Evolutionary conservation across 2,888 invertebrate species (phyloP).

Genomic region (Drosophila recens): DNA sequence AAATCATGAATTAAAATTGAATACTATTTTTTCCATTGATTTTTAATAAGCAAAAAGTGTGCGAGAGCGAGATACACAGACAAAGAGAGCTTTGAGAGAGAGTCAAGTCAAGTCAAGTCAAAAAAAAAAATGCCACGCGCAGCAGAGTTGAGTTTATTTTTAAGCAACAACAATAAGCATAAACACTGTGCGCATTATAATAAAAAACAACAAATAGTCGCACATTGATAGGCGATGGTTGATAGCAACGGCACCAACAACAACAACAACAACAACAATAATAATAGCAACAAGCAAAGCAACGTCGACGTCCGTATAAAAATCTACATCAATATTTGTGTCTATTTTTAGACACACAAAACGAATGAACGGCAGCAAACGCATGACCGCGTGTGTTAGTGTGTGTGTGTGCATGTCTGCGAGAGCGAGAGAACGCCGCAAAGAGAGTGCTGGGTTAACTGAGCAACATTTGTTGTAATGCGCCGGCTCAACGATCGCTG

Average conservation of each 20-base stretch:
- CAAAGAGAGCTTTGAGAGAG: conserved; percentile 20
- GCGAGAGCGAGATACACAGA: conserved; percentile 1
- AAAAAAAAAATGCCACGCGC: conserved; percentile 73
- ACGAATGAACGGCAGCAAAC: conserved; percentile 59
- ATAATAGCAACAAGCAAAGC: conserved; percentile 8
- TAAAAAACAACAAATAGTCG: conserved; percentile 69
- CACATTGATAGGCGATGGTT: conserved; percentile 77
- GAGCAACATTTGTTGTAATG: conserved; percentile 54
- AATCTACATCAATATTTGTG: conserved; percentile 82
- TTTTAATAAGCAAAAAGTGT: conserved; percentile 54
- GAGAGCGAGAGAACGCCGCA: conserved; percentile 36
- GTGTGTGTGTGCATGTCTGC: conserved; percentile 18
- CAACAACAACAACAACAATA: conserved; percentile 42
- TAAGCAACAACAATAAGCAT: conserved; percentile 75
- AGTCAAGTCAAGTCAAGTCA: conserved; percentile 3
- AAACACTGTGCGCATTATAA: conserved; percentile 73
- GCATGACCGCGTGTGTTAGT: conserved; percentile 63
- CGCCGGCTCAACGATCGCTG: conserved; percentile 75
- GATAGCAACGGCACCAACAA: conserved; percentile 60
- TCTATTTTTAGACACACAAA: conserved; percentile 78
- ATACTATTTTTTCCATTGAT: conserved; percentile 56
- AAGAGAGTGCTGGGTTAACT: conserved; percentile 14
- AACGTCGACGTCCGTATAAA: conserved; percentile 66
- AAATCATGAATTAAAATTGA: conserved; percentile 72
- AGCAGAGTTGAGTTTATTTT: conserved; percentile 79